Percentiles rank a stretch among this genome's conserved stretches.
These are phyloP conservation scores for Grammomys dolichurus DNA, from an alignment of 2,113 vertebrate species.

Conservation along the genomic window DNA sequence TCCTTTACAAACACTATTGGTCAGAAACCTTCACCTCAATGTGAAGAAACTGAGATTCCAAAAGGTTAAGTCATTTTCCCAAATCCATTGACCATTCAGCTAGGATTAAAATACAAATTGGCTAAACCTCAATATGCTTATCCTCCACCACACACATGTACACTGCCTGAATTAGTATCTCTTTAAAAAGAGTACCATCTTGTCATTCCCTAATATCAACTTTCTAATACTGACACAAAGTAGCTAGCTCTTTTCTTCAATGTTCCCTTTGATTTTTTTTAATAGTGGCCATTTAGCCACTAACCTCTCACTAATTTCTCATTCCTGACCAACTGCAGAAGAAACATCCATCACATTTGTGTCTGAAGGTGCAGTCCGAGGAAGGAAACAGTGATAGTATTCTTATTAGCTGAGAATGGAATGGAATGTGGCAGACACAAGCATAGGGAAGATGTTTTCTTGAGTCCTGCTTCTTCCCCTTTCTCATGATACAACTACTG, in stretches of 20 bases:
- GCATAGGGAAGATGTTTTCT: background rate
- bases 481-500: background rate
- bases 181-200: background rate
- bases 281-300: conserved; percentile 20
- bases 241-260: background rate
- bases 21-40: conserved; percentile 26
- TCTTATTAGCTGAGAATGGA: background rate
- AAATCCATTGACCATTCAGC: conserved; percentile 23
- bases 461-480: background rate
- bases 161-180: background rate
- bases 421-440: background rate
- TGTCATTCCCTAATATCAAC: background rate
- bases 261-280: background rate
- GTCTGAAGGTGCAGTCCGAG: background rate
- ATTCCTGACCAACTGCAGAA: background rate
- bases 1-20: background rate
- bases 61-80: conserved; percentile 49
- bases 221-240: background rate
- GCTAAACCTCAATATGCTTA: background rate
- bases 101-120: conserved; percentile 38
- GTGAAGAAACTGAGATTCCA: conserved; percentile 25
- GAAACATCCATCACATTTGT: background rate
- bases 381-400: background rate
- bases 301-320: background rate
- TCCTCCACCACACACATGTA: too few species aligned